phyloP scores from a whole-genome alignment of 2,113 vertebrate genomes.

The Megaceryle maxima region DNA sequence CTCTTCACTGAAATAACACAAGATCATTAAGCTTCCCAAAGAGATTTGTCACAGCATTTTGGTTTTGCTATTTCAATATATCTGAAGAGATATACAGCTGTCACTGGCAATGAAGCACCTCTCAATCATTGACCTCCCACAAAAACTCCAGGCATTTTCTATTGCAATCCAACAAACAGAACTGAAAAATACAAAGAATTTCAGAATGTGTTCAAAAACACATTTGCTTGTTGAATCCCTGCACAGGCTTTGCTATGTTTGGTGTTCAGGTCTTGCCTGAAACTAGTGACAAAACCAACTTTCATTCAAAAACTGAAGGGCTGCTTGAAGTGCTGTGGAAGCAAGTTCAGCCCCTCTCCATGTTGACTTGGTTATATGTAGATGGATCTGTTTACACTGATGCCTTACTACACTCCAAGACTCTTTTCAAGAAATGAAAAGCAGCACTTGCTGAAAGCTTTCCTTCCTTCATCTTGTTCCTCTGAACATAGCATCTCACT shows the following conservation, averaged over 20 bases:
- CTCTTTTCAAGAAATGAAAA: neutral
- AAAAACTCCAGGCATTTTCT: neutral
- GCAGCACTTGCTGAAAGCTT: neutral
- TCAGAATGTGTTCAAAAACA: neutral
- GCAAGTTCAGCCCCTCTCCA: neutral
- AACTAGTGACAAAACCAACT: conserved; percentile 18
- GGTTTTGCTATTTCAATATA: neutral
- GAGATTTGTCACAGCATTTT: neutral
- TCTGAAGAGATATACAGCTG: neutral
- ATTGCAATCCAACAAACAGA: neutral
- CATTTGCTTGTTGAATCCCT: neutral
- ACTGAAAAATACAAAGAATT: neutral
- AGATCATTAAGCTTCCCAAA: neutral
- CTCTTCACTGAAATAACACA: neutral
- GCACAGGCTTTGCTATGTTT: neutral
- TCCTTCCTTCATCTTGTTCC: neutral
- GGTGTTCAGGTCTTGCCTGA: neutral
- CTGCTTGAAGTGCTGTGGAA: neutral
- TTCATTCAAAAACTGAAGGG: conserved; percentile 4
- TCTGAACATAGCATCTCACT: neutral
- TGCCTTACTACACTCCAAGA: neutral
- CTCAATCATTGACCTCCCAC: fast-evolving
- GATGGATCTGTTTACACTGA: conserved; percentile 8
- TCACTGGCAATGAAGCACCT: neutral
- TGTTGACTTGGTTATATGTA: neutral